Evolutionary conservation across 2,888 invertebrate species (phyloP).

Genomic region (Agriopis leucophaearia): DNA sequence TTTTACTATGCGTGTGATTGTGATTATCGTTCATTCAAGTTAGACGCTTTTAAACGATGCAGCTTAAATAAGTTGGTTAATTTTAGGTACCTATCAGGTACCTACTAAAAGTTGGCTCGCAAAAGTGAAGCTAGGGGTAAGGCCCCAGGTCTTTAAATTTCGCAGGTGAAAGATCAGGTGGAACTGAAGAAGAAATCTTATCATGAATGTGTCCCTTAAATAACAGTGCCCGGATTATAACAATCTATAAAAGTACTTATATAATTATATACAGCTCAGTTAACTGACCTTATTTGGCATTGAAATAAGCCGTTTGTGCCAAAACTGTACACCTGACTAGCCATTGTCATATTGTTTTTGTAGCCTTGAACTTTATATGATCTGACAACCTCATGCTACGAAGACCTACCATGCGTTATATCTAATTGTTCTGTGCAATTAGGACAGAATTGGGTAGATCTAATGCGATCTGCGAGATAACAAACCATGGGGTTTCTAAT

Average conservation of each 20-base stretch:
- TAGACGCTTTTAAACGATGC: too few species aligned
- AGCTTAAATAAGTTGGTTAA: too few species aligned
- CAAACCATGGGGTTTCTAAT: conserved; percentile 14
- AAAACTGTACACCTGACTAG: conserved; percentile 46
- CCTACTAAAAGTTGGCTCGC: too few species aligned
- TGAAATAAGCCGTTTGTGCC: conserved; percentile 42
- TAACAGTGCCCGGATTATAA: too few species aligned
- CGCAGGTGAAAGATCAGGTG: too few species aligned
- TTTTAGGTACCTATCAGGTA: too few species aligned
- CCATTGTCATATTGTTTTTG: conserved; percentile 51
- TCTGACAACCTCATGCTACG: conserved; percentile 10
- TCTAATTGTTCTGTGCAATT: conserved; percentile 34
- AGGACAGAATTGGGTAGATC: conserved; percentile 25
- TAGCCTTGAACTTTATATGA: conserved; percentile 44
- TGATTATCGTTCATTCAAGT: too few species aligned
- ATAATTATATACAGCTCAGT: conserved; percentile 34
- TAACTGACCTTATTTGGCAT: conserved; percentile 33
- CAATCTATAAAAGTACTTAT: conserved; percentile 13
- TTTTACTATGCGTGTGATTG: too few species aligned
- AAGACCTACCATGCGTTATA: conserved; percentile 18
- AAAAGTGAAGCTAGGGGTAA: too few species aligned
- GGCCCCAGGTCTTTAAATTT: too few species aligned
- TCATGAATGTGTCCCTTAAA: too few species aligned
- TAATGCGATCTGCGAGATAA: conserved; percentile 38
- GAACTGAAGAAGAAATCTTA: too few species aligned